A percentile compares a stretch with the other conserved stretches of the same genome.
Evolutionary conservation across 1,140 invertebrate species (phyloP).

Genomic region (Nasonia vitripennis): DNA sequence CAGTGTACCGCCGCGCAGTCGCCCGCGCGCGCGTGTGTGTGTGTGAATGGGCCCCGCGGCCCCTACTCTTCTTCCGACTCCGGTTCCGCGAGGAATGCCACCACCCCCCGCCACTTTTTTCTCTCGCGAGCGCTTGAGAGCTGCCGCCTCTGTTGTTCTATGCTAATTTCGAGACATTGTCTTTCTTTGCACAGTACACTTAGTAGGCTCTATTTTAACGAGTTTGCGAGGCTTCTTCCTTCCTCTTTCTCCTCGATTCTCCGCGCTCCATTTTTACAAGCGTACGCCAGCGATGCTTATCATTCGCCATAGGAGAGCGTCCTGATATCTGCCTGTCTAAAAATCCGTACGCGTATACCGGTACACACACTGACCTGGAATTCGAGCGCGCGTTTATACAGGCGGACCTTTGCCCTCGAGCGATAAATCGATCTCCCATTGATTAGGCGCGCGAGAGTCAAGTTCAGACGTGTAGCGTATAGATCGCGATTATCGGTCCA

Average conservation of each 20-base stretch:
- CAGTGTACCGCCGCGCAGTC: slow-evolving; percentile 74
- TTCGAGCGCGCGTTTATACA: neutral
- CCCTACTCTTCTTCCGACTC: slow-evolving; percentile 64
- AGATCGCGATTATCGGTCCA: neutral
- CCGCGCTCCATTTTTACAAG: slow-evolving; percentile 41
- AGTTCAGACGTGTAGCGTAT: neutral
- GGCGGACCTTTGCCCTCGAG: slow-evolving; percentile 2
- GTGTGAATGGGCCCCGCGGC: slow-evolving; percentile 44
- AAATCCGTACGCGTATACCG: neutral
- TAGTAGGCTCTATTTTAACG: neutral
- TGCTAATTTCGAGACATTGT: slow-evolving; percentile 44
- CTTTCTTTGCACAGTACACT: slow-evolving; percentile 56
- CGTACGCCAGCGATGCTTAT: slow-evolving; percentile 20
- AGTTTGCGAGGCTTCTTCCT: slow-evolving; percentile 39
- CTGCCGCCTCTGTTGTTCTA: slow-evolving; percentile 14
- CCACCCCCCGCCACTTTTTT: slow-evolving; percentile 55
- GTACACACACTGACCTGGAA: neutral
- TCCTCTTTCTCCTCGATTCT: neutral
- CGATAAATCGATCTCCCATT: neutral
- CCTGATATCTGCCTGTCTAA: too few relatives aligned
- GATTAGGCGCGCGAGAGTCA: neutral
- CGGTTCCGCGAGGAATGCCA: slow-evolving; percentile 71
- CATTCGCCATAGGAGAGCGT: too few relatives aligned
- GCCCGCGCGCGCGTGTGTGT: slow-evolving; percentile 43
- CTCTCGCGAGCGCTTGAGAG: neutral